Base-by-base conservation (phyloP, 2,888 invertebrate species). In the Hylaea fasciaria region DNA sequence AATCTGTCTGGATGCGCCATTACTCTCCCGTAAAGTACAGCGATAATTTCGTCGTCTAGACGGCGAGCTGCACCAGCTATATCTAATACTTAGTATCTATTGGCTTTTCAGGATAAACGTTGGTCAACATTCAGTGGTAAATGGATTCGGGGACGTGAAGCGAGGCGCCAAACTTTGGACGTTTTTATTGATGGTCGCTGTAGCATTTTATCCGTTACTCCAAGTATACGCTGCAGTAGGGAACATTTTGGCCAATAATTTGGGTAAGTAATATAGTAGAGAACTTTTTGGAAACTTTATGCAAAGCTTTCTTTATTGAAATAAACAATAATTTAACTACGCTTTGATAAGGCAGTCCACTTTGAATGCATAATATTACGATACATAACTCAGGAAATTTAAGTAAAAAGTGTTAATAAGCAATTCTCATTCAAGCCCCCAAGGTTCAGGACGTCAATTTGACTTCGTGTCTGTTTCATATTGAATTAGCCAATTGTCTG, bases 111-210 rank as follows among this genome's bases (percentile, higher is more conserved):
- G 91, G 69, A 86, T 92, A 70, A 87, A 89, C 57, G 61, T 91
- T 12, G 92, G 89, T 1, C 62, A 85, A 39, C 77, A 76, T 16
- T 75, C 82, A 9, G 78, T 92, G n/a, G 72, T 74, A 2, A 51
- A 82, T 47, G 91, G 91, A 9, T 92, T 92, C 47, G 91, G 91
- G 1, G 88, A 91, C 57, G 82, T 91, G 45, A 64, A 66, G 22
- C 85, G 91, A 10, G 89, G 83, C 4, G 66, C 73, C 0, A 85
- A 80, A 32, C 78, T 91, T 4, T 92, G 91, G 91, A 29, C 84
- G n/a, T 89, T 81, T 60, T 82, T 87, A 54, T 69, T 89, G 9
- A 57, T 69, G 2, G 70, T 91, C 3, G 82, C 85, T 0, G 66
- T 91, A 13, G 55, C 72, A 11, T 85, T 91, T 66, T 87, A 88